Percentiles rank a stretch among this genome's conserved stretches.
phyloP scores from a whole-genome alignment of 2,113 vertebrate genomes.

The Gallinago undulata region DNA sequence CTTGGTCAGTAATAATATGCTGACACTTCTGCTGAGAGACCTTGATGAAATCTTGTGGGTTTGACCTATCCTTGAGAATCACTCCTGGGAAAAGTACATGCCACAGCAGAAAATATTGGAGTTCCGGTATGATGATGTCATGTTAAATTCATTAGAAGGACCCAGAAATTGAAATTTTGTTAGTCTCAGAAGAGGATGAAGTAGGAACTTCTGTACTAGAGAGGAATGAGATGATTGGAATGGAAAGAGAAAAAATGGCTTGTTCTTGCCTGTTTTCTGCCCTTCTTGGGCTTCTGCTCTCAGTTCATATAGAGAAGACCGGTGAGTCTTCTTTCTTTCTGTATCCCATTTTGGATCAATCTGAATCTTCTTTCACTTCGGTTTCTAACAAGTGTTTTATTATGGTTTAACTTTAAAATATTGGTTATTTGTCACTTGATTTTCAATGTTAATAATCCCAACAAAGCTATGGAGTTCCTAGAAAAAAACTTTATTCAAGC shows the following conservation, averaged over 20 bases:
- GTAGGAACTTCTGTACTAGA: background rate
- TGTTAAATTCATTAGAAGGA: conserved; percentile 32
- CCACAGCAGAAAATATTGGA: conserved; percentile 6
- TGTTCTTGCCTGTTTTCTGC: background rate
- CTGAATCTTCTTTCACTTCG: background rate
- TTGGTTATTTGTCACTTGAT: background rate
- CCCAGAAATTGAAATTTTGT: conserved; percentile 15
- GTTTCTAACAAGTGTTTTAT: background rate
- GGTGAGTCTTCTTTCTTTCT: background rate
- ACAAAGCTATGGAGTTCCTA: background rate
- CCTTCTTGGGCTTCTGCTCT: background rate
- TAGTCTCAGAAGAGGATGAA: background rate
- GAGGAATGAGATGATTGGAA: background rate
- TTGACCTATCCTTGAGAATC: conserved; percentile 53
- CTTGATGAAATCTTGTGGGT: conserved; percentile 51
- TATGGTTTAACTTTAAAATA: background rate
- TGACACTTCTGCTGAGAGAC: conserved; percentile 51
- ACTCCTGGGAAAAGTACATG: conserved; percentile 7
- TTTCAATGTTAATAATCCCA: background rate
- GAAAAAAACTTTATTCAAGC: background rate
- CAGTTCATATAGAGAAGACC: background rate
- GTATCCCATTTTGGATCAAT: background rate
- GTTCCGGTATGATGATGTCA: background rate
- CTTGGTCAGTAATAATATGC: conserved; percentile 42
- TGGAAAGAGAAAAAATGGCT: background rate